Conservation (phyloP, 2,797 vertebrate genomes). For the Sylvia borin region DNA sequence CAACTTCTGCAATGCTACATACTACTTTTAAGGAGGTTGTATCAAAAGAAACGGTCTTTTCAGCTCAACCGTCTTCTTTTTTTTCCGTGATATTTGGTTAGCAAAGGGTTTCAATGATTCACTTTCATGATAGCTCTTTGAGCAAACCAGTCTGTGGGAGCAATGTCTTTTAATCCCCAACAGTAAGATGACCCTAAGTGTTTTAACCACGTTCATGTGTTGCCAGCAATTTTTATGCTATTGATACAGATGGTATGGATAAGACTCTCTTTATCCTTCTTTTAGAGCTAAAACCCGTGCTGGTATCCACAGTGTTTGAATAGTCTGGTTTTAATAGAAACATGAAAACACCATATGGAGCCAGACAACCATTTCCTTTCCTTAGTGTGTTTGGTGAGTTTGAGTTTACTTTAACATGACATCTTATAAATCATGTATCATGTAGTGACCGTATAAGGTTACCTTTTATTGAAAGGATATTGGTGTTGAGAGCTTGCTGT, state of each 20-base stretch:
- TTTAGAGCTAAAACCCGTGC: conserved; percentile 27
- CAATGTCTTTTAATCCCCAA: background rate
- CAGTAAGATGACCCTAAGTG: conserved; percentile 30
- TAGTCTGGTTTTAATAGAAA: conserved; percentile 67
- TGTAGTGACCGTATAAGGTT: conserved; percentile 66
- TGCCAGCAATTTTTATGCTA: conserved; percentile 43
- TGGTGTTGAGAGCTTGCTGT: conserved; percentile 52
- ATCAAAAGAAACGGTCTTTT: background rate
- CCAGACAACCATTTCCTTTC: conserved; percentile 62
- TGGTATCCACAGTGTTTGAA: conserved; percentile 36
- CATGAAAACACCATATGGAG: conserved; percentile 60
- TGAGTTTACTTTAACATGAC: conserved; percentile 65
- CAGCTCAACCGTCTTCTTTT: background rate
- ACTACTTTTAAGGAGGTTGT: background rate
- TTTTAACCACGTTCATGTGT: conserved; percentile 27
- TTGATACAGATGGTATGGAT: conserved; percentile 50
- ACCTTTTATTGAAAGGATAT: conserved; percentile 70
- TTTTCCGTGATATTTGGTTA: background rate
- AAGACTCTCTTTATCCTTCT: conserved; percentile 33
- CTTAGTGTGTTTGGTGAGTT: conserved; percentile 39
- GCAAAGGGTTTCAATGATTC: background rate
- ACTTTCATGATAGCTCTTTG: background rate
- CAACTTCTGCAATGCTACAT: background rate
- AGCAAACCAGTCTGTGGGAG: background rate
- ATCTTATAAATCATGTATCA: conserved; percentile 72